These are phyloP conservation scores for Corapipo altera DNA, from an alignment of 2,113 vertebrate genomes.

Conservation along the genomic window DNA sequence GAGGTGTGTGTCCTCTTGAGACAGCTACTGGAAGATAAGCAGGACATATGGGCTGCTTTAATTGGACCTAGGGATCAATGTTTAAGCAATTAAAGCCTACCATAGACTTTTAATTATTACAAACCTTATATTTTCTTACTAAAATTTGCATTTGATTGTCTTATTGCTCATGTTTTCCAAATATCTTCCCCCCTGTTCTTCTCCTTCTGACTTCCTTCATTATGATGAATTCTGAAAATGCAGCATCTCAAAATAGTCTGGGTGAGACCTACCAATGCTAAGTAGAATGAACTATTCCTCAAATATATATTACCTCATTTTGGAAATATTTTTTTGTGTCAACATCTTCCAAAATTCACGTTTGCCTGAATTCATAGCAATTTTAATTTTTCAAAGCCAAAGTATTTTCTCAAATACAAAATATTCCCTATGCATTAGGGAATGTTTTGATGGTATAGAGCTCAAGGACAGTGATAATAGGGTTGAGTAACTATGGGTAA, in stretches of 20 bases:
- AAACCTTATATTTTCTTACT: not conserved
- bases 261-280: not conserved
- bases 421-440: not conserved
- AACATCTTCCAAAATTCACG: not conserved
- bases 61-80: not conserved
- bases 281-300: not conserved
- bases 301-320: not conserved
- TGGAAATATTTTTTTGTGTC: not conserved
- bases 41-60: rapidly evolving
- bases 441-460: not conserved
- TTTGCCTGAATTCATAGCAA: not conserved
- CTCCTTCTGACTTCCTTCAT: not conserved
- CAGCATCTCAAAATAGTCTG: not conserved
- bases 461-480: not conserved
- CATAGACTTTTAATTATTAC: not conserved
- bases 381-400: not conserved
- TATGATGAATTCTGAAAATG: not conserved
- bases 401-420: not conserved
- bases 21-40: not conserved
- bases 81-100: not conserved
- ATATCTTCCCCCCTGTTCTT: not conserved
- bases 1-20: not conserved
- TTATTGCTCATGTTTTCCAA: not conserved
- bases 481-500: not conserved
- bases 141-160: not conserved